Percentiles rank a stretch among this genome's conserved stretches.
Evolutionary conservation across 2,888 invertebrate genomes (phyloP).

Genomic region (Euplexia lucipara): DNA sequence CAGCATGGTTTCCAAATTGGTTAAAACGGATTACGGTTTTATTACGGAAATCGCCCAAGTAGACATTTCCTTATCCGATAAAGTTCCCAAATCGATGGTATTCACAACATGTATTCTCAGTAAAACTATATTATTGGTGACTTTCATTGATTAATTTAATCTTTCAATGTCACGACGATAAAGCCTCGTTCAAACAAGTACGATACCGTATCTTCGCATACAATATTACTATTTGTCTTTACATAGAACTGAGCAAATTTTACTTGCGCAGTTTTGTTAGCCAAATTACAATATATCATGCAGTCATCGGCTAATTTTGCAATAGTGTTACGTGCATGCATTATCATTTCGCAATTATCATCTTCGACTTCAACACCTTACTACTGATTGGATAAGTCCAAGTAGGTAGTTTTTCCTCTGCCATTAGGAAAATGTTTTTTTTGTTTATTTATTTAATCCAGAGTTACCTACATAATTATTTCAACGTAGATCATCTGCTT

Average conservation of each 20-base stretch:
- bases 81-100: constrained; percentile 40
- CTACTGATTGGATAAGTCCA: constrained; percentile 2
- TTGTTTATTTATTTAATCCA: too few species aligned
- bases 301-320: constrained; percentile 29
- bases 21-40: background rate
- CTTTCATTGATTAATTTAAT: constrained; percentile 77
- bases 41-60: constrained; percentile 37
- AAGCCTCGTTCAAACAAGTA: constrained; percentile 50
- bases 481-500: too few species aligned
- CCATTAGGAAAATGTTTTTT: too few species aligned
- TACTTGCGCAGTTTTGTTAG: constrained; percentile 36
- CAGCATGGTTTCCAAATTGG: background rate
- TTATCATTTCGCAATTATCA: constrained; percentile 33
- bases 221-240: constrained; percentile 49
- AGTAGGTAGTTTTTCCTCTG: background rate
- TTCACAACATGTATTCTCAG: constrained; percentile 38
- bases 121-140: constrained; percentile 62
- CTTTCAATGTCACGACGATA: constrained; percentile 81
- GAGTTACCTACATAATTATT: too few species aligned
- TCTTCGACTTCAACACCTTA: background rate
- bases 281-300: constrained; percentile 36
- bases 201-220: constrained; percentile 54
- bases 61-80: constrained; percentile 40
- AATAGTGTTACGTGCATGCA: constrained; percentile 18
- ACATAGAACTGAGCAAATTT: constrained; percentile 35